phyloP scores from a whole-genome alignment of 2,797 vertebrate genomes.

The Liasis olivaceus region DNA sequence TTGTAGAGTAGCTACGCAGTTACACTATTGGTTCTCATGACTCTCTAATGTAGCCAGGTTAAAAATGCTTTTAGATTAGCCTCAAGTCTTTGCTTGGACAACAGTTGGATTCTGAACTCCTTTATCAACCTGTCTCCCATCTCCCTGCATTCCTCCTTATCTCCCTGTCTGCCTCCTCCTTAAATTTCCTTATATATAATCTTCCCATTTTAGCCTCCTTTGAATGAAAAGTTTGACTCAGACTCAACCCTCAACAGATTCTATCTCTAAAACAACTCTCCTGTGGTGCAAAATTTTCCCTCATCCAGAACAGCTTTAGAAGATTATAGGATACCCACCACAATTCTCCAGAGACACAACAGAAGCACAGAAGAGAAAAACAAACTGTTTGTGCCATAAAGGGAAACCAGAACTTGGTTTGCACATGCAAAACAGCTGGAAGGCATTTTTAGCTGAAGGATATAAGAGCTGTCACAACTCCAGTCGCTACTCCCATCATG shows the following conservation, averaged over 20 bases:
- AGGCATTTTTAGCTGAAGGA: slow-evolving; percentile 75
- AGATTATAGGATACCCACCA: neutral
- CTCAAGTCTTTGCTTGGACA: neutral
- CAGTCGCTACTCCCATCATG: slow-evolving; percentile 93
- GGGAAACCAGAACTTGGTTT: neutral
- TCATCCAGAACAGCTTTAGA: neutral
- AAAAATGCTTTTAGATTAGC: neutral
- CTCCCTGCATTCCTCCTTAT: neutral
- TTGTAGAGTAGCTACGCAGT: neutral
- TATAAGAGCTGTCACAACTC: slow-evolving; percentile 96
- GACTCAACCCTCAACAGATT: neutral
- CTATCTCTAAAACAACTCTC: neutral
- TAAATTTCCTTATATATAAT: neutral
- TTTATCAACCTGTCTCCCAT: neutral
- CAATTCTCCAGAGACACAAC: neutral
- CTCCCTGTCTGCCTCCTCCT: neutral
- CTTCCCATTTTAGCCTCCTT: neutral
- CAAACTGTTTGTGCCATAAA: neutral
- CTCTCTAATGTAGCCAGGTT: neutral
- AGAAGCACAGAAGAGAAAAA: neutral
- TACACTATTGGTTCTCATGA: neutral
- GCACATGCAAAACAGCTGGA: slow-evolving; percentile 1
- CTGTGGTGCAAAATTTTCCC: neutral
- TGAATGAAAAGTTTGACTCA: neutral
- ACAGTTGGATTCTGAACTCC: neutral